phyloP scores from a whole-genome alignment of 1,140 invertebrate species.

The Drosophila serrata region DNA sequence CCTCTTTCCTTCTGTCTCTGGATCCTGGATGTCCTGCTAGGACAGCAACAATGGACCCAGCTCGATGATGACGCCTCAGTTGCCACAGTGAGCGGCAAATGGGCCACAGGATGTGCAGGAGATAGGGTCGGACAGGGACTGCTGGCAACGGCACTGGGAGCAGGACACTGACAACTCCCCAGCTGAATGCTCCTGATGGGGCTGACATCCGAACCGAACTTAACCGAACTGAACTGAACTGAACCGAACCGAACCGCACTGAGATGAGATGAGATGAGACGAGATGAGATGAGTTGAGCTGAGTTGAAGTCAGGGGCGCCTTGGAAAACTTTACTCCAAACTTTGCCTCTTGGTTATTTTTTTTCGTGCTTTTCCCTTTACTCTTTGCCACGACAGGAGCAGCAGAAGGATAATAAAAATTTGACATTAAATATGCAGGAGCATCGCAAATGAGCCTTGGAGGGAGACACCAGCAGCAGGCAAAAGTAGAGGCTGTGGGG shows the following conservation, averaged over 20 bases:
- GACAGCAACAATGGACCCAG: constrained; percentile 47
- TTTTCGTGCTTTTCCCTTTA: constrained; percentile 21
- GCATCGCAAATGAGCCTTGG: constrained; percentile 65
- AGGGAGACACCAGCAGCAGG: constrained; percentile 8
- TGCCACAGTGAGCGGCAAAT: constrained; percentile 70
- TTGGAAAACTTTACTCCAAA: constrained; percentile 77
- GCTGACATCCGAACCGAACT: constrained; percentile 79
- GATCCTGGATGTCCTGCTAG: constrained; percentile 32
- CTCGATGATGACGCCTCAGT: constrained; percentile 78
- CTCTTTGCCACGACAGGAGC: constrained; percentile 20
- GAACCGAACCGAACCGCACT: constrained; percentile 29
- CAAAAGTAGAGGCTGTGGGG: background rate
- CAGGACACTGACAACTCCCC: constrained; percentile 74
- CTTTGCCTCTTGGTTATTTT: constrained; percentile 55
- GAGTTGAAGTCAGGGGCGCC: constrained; percentile 60
- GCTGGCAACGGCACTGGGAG: constrained; percentile 16
- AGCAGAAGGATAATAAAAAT: constrained; percentile 71
- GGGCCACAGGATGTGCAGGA: constrained; percentile 69
- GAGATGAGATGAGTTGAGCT: constrained; percentile 8
- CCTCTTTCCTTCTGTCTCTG: background rate
- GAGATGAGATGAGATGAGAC: constrained; percentile 1
- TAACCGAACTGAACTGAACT: constrained; percentile 39
- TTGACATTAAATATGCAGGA: constrained; percentile 79
- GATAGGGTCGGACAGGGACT: constrained; percentile 26
- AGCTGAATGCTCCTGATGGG: constrained; percentile 70